These are phyloP conservation scores for Zoanthus sociatus DNA, from an alignment of 92 coral and sea anemone species.

Conservation along the genomic window DNA sequence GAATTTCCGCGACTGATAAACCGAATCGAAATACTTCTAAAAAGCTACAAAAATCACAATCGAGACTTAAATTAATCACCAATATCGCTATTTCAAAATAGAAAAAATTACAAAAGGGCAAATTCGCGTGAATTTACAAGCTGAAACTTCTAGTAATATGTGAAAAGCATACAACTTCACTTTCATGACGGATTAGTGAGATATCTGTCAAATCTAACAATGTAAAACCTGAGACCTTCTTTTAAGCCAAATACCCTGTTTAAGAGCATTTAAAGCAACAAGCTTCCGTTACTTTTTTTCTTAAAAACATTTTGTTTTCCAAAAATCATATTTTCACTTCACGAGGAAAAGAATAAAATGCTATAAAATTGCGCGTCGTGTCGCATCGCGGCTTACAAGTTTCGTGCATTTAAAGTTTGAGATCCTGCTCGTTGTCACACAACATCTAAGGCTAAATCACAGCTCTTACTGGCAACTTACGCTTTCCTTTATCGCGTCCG, in stretches of 20 bases:
- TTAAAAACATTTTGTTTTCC: neutral
- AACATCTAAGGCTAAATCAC: conserved; percentile 38
- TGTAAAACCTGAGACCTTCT: conserved; percentile 20
- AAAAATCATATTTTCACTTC: neutral
- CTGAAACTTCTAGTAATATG: conserved; percentile 8
- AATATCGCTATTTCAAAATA: neutral
- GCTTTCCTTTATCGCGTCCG: conserved; percentile 54
- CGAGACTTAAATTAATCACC: conserved; percentile 15
- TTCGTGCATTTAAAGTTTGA: conserved; percentile 33
- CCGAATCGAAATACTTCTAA: conserved; percentile 16
- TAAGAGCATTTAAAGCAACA: neutral
- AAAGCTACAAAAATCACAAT: conserved; percentile 18
- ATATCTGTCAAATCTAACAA: conserved; percentile 26
- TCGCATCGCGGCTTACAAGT: conserved; percentile 9
- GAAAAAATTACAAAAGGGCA: conserved; percentile 11
- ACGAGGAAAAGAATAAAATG: conserved; percentile 27
- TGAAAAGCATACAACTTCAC: conserved; percentile 13
- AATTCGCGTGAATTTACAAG: conserved; percentile 22
- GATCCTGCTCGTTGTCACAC: conserved; percentile 42
- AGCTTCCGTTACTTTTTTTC: neutral
- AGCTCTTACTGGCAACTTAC: conserved; percentile 47
- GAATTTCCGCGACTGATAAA: neutral
- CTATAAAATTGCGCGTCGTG: conserved; percentile 33
- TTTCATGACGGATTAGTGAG: conserved; percentile 45
- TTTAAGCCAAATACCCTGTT: conserved; percentile 10